Evolutionary conservation across 2,797 vertebrate species (phyloP), one percentile per base, ranked within the genome.

Genomic region (Microctenopoma lineatum): DNA sequence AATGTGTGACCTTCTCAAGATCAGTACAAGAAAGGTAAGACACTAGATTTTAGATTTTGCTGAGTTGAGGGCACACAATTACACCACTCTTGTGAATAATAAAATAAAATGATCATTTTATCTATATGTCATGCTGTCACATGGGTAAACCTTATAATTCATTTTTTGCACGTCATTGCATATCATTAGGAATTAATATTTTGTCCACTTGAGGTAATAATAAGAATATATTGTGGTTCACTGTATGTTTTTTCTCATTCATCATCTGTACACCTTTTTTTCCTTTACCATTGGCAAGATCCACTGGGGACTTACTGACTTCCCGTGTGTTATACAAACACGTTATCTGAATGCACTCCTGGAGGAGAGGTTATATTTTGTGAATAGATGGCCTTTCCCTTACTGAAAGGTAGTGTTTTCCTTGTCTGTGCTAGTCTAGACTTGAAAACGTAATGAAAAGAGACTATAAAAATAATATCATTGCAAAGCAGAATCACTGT

Each of bases 301-400:
- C 51, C 69, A 46, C 3, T 45, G 56, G 41, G n/a, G 44, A 18
- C 44, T 18, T 44, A 6, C 21, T 53, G 50, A 74, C 77, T 73
- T 84, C 77, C 80, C 79, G 38, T 59, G 63, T 60, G 29, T 76
- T 78, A 65, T 44, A 76, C 29, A 75, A 72, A 66, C 59, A 73
- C 16, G 29, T 76, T 84, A 81, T 76, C 83, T 66, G 46, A 27
- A 70, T 60, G 18, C 59, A 76, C 38, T 67, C 21, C 62, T 79
- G 46, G 39, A 56, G 5, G 41, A 66, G 25, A 52, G 56, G 7
- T 16, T 60, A 16, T 73, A 29, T 70, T 74, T 57, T 75, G 41
- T 56, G 64, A 77, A 75, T 73, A 58, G 47, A 55, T 57, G 58
- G 41, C 36, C 32, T 71, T 75, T 69, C 48, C 16, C 51, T 59